These are phyloP conservation scores for Zalophus californianus DNA, from an alignment of 2,797 vertebrate genomes.

Conservation along the genomic window DNA sequence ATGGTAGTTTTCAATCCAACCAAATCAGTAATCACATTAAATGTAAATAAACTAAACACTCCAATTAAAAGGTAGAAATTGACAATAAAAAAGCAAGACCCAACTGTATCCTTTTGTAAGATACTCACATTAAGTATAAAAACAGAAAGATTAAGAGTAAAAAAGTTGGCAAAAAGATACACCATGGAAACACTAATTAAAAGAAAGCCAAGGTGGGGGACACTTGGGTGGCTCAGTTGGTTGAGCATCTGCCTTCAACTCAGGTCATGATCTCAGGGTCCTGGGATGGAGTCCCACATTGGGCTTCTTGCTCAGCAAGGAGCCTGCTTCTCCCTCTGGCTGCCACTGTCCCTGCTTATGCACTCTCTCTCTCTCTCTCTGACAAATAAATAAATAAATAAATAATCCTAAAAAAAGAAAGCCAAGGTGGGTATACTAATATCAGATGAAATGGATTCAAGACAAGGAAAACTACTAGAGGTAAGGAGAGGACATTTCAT, in stretches of 20 bases:
- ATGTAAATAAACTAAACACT: constrained; percentile 46
- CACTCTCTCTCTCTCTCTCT: not conserved
- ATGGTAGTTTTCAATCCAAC: not conserved
- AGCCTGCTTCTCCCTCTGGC: no score
- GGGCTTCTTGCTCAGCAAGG: no score
- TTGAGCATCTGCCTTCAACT: no score
- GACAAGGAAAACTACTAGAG: not conserved
- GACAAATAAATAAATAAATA: not conserved
- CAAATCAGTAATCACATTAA: constrained; percentile 61
- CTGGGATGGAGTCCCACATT: not conserved
- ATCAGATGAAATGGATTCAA: constrained; percentile 3
- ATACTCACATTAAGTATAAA: not conserved
- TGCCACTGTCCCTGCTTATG: no score
- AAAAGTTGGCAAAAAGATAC: not conserved
- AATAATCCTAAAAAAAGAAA: not conserved
- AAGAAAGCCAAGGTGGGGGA: not conserved
- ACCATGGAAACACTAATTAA: not conserved
- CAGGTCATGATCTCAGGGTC: no score
- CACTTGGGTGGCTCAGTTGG: no score
- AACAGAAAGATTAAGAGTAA: constrained; percentile 11
- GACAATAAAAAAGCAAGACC: not conserved
- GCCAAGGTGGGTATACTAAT: not conserved
- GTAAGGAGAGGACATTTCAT: not conserved
- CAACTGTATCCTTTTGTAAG: constrained; percentile 13
- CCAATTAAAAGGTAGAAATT: constrained; percentile 40